Evolutionary conservation across 1,140 invertebrate species (phyloP).

Genomic region (Cephus cinctus): DNA sequence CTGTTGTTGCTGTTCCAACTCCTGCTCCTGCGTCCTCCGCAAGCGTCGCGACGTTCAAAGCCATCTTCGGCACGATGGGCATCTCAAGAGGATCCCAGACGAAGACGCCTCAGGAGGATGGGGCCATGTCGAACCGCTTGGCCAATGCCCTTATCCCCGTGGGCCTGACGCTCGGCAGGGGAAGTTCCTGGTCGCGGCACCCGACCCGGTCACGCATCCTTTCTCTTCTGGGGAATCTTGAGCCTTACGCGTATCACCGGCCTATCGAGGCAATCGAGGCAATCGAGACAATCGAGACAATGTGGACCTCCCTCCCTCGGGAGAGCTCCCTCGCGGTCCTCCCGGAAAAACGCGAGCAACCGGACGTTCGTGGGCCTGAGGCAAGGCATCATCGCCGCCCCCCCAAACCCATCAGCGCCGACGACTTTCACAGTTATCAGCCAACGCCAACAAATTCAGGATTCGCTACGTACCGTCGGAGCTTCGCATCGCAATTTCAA

Average conservation of each 20-base stretch:
- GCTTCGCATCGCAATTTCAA: too few species aligned
- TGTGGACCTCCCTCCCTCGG: neutral
- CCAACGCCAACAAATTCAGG: neutral
- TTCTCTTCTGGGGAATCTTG: neutral
- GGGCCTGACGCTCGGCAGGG: slow-evolving; percentile 10
- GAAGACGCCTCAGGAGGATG: neutral
- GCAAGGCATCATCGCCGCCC: too few species aligned
- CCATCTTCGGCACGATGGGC: neutral
- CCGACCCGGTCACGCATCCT: too few species aligned
- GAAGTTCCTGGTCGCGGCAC: neutral
- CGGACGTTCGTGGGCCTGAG: too few species aligned
- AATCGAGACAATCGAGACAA: neutral
- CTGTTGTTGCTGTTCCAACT: neutral
- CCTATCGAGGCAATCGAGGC: neutral
- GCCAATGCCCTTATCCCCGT: slow-evolving; percentile 5
- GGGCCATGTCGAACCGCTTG: slow-evolving; percentile 1
- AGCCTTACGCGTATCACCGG: neutral
- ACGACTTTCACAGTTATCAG: neutral
- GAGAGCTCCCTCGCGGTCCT: neutral
- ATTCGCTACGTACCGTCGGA: too few species aligned
- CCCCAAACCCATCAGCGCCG: slow-evolving; percentile 2
- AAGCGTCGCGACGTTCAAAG: slow-evolving; percentile 13
- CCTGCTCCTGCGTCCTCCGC: slow-evolving; percentile 12
- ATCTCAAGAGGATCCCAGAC: neutral
- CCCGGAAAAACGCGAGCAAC: too few species aligned